A percentile compares a stretch with the other conserved stretches of the same genome.
Evolutionary conservation across 1,140 invertebrate genomes (phyloP).

Genomic region (Nasonia longicornis): DNA sequence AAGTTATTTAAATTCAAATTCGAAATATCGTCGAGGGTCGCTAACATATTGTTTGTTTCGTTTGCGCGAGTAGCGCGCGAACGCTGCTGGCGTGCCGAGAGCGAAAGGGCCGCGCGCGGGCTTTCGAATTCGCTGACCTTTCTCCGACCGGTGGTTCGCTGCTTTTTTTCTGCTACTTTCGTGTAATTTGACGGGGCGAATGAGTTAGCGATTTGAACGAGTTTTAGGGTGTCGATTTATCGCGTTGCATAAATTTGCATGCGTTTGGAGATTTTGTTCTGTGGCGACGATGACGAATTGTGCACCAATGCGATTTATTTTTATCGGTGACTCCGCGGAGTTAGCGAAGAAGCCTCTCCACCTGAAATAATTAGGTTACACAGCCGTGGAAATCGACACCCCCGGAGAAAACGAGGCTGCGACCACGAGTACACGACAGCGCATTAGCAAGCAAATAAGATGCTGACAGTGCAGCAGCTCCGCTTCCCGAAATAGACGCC

Average conservation of each 20-base stretch:
- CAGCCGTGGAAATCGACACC: not conserved
- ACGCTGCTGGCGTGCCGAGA: not conserved
- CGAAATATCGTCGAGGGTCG: constrained; percentile 70
- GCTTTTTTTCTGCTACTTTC: constrained; percentile 16
- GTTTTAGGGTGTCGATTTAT: constrained; percentile 1
- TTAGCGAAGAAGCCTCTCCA: not conserved
- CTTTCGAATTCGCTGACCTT: constrained; percentile 35
- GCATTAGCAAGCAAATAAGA: constrained; percentile 38
- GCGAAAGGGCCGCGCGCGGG: constrained; percentile 7
- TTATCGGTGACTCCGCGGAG: not conserved
- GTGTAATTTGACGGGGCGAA: not conserved
- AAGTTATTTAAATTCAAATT: constrained; percentile 72
- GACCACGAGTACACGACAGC: not conserved
- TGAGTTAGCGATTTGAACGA: not conserved
- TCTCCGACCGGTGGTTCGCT: not conserved
- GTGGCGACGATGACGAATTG: too few relatives aligned
- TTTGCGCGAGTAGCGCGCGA: constrained; percentile 50
- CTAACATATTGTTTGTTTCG: constrained; percentile 71
- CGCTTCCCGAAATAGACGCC: constrained; percentile 8
- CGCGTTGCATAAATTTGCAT: not conserved
- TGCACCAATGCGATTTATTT: not conserved
- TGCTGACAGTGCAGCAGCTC: not conserved
- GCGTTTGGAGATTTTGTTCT: too few relatives aligned
- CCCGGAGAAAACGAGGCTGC: not conserved
- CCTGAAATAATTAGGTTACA: not conserved